These are phyloP conservation scores for Hemithea aestivaria DNA, from an alignment of 2,888 invertebrate genomes.

Conservation along the genomic window DNA sequence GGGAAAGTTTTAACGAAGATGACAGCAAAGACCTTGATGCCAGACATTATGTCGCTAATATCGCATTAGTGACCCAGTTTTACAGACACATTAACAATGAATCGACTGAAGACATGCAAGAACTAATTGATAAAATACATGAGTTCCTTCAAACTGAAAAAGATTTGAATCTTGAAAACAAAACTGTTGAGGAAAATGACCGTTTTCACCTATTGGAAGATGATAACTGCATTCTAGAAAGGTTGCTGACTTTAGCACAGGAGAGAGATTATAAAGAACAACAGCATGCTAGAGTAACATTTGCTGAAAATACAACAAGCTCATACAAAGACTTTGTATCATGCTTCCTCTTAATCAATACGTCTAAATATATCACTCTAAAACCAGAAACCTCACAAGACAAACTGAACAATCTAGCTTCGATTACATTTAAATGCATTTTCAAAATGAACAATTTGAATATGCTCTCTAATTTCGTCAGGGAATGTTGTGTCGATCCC, in stretches of 20 bases:
- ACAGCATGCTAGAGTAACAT: constrained; percentile 75
- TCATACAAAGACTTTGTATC: constrained; percentile 77
- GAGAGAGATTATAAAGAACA: constrained; percentile 62
- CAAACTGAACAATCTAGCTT: constrained; percentile 51
- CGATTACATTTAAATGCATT: constrained; percentile 64
- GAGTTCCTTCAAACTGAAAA: constrained; percentile 32
- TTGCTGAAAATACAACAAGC: constrained; percentile 70
- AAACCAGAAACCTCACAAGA: constrained; percentile 49
- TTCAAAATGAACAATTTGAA: constrained; percentile 56
- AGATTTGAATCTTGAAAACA: constrained; percentile 32
- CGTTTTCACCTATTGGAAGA: constrained; percentile 69
- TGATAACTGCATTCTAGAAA: constrained; percentile 81
- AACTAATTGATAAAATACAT: constrained; percentile 45
- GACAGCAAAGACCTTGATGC: constrained; percentile 39
- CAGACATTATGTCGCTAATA: constrained; percentile 55
- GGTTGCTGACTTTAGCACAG: constrained; percentile 79
- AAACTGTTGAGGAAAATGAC: constrained; percentile 26
- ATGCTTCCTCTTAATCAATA: constrained; percentile 71
- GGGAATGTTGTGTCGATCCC: constrained; percentile 61
- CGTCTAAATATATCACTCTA: constrained; percentile 42
- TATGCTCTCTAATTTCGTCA: constrained; percentile 44
- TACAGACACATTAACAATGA: constrained; percentile 56
- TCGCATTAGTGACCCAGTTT: constrained; percentile 54
- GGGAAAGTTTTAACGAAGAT: constrained; percentile 47
- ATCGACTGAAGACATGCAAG: constrained; percentile 50